Evolutionary conservation across 2,797 vertebrate species (phyloP).

Genomic region (Rhinella marina): DNA sequence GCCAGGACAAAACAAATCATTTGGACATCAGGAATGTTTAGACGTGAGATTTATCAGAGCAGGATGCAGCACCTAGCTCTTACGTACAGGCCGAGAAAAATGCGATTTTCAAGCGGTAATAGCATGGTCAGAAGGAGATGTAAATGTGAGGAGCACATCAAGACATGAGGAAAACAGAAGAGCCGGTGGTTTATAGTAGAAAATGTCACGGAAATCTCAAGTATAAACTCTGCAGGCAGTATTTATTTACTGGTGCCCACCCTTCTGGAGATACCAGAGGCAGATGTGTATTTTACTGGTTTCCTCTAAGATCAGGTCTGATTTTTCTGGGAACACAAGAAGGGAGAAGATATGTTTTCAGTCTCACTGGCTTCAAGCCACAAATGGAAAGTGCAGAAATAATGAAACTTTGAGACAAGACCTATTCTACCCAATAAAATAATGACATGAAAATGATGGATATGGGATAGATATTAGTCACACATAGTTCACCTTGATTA

Average conservation of each 20-base stretch:
- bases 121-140: constrained; percentile 28
- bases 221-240: not conserved
- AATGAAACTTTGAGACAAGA: too few relatives aligned
- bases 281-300: not conserved
- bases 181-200: not conserved
- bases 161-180: not conserved
- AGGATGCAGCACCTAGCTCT: constrained; percentile 28
- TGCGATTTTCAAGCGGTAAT: constrained; percentile 38
- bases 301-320: too few relatives aligned
- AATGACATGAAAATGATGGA: too few relatives aligned
- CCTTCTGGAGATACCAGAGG: not conserved
- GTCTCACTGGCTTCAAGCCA: too few relatives aligned
- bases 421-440: too few relatives aligned
- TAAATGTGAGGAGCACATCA: constrained; percentile 35
- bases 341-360: too few relatives aligned
- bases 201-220: constrained; percentile 17
- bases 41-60: constrained; percentile 32
- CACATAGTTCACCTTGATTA: too few relatives aligned
- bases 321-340: too few relatives aligned
- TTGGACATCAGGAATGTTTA: constrained; percentile 51
- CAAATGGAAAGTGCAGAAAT: too few relatives aligned
- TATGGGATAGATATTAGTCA: too few relatives aligned
- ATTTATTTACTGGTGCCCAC: not conserved
- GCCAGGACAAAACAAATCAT: constrained; percentile 37
- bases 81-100: constrained; percentile 16